These are phyloP conservation scores for Enteromius thamalakanensis DNA, from an alignment of 2,797 vertebrate species.

Conservation along the genomic window DNA sequence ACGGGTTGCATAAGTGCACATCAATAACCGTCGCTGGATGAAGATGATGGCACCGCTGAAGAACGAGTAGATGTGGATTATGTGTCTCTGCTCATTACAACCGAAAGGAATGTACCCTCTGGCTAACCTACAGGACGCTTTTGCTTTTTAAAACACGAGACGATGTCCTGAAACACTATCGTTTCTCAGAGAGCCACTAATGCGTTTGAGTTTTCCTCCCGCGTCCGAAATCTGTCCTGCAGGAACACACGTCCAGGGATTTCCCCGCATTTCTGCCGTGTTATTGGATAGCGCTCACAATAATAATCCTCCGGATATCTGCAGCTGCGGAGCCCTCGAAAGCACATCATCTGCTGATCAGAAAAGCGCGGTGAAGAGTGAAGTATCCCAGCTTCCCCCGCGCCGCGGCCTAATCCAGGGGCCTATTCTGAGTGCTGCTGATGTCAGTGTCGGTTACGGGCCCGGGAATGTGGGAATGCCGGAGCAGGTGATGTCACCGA, in stretches of 20 bases:
- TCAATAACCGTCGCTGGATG: conserved; percentile 16
- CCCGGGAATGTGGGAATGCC: conserved; percentile 72
- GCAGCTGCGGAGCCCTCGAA: conserved; percentile 50
- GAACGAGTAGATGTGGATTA: conserved; percentile 51
- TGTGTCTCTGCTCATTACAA: conserved; percentile 62
- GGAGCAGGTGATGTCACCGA: conserved; percentile 76
- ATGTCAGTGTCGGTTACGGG: conserved; percentile 72
- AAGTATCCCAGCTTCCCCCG: conserved; percentile 43
- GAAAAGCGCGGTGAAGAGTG: conserved; percentile 22
- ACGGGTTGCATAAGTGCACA: conserved; percentile 24
- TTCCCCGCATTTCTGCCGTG: neutral
- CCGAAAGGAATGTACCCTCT: conserved; percentile 61
- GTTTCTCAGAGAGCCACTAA: conserved; percentile 39
- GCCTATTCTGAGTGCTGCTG: conserved; percentile 80
- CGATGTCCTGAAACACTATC: conserved; percentile 32
- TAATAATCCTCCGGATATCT: conserved; percentile 36
- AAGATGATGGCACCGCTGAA: conserved; percentile 28
- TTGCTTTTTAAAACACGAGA: conserved; percentile 25
- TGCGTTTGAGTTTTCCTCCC: conserved; percentile 29
- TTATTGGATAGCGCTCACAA: neutral
- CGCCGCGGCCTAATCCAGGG: conserved; percentile 57
- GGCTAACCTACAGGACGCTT: conserved; percentile 43
- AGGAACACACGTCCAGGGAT: neutral
- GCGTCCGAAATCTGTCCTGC: conserved; percentile 10
- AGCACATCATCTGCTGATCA: conserved; percentile 43